Conservation (phyloP, 2,888 invertebrate species). For the Maniola hyperantus region DNA sequence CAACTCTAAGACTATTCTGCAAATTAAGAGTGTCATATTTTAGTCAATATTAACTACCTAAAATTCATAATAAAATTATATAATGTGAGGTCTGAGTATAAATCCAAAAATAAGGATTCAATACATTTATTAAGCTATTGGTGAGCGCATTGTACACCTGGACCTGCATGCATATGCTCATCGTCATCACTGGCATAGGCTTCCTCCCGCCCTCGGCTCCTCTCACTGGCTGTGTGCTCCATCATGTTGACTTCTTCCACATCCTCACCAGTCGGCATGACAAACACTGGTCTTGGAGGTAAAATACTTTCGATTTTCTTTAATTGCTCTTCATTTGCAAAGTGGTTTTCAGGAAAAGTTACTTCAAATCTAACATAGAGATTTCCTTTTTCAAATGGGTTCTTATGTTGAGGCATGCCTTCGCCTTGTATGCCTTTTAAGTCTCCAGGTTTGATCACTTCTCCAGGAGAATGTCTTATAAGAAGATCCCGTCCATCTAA, state of each 20-base stretch:
- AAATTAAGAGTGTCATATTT: slow-evolving; percentile 50
- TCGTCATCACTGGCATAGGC: slow-evolving; percentile 88
- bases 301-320: slow-evolving; percentile 88
- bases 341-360: slow-evolving; percentile 91
- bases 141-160: slow-evolving; percentile 90
- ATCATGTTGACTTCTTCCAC: slow-evolving; percentile 93
- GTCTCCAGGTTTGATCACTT: slow-evolving; percentile 92
- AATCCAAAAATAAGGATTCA: slow-evolving; percentile 51
- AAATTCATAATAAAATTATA: slow-evolving; percentile 60
- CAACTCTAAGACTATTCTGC: slow-evolving; percentile 7
- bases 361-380: slow-evolving; percentile 94
- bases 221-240: slow-evolving; percentile 87
- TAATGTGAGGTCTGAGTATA: slow-evolving; percentile 71
- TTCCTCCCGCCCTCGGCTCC: slow-evolving; percentile 82
- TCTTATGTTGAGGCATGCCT: slow-evolving; percentile 95
- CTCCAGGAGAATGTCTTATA: slow-evolving; percentile 89
- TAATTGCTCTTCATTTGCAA: slow-evolving; percentile 86
- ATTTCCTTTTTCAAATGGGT: slow-evolving; percentile 93
- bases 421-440: slow-evolving; percentile 90
- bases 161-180: slow-evolving; percentile 80
- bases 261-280: slow-evolving; percentile 89
- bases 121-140: slow-evolving; percentile 83
- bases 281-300: slow-evolving; percentile 87
- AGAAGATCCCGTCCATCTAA: slow-evolving; percentile 93
- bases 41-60: slow-evolving; percentile 68